phyloP scores from a whole-genome alignment of 2,113 vertebrate genomes.

The Hypomesus transpacificus region DNA sequence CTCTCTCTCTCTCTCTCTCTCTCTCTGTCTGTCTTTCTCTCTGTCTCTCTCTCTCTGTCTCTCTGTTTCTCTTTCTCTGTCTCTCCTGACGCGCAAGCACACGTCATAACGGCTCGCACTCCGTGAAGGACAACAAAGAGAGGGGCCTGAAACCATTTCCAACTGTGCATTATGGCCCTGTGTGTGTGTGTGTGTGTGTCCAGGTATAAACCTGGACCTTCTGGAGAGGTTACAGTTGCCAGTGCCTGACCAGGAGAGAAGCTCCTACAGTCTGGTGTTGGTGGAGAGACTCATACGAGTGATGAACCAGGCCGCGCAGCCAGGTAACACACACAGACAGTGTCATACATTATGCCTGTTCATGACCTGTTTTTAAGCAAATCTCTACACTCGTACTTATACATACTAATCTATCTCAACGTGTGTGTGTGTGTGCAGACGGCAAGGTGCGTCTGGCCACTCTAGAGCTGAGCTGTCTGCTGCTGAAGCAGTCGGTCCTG shows the following conservation, averaged over 20 bases:
- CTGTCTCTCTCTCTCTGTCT: too few species aligned
- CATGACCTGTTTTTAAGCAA: neutral
- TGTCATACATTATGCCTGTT: neutral
- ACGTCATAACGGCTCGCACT: too few species aligned
- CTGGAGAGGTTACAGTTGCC: conserved; percentile 89
- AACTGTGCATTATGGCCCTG: neutral
- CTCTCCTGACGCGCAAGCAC: too few species aligned
- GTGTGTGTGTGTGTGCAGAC: conserved; percentile 67
- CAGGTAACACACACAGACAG: conserved; percentile 71
- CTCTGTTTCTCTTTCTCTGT: too few species aligned
- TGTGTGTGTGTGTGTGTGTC: conserved; percentile 2
- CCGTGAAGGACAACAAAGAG: too few species aligned
- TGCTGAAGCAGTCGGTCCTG: conserved; percentile 92
- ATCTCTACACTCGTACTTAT: neutral
- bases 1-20: too few species aligned
- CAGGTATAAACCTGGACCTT: conserved; percentile 88
- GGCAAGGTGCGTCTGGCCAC: conserved; percentile 93
- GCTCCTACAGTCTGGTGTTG: conserved; percentile 86
- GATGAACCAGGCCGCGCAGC: conserved; percentile 88
- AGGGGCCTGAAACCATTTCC: too few species aligned
- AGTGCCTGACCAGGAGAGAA: conserved; percentile 78
- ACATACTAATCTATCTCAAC: too few species aligned
- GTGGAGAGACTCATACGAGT: conserved; percentile 90
- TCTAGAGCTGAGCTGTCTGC: conserved; percentile 89
- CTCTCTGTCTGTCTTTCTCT: too few species aligned